A percentile compares a stretch with the other conserved stretches of the same genome.
These are phyloP conservation scores for Drosophila repleta DNA, from an alignment of 1,140 invertebrate genomes.

Conservation along the genomic window DNA sequence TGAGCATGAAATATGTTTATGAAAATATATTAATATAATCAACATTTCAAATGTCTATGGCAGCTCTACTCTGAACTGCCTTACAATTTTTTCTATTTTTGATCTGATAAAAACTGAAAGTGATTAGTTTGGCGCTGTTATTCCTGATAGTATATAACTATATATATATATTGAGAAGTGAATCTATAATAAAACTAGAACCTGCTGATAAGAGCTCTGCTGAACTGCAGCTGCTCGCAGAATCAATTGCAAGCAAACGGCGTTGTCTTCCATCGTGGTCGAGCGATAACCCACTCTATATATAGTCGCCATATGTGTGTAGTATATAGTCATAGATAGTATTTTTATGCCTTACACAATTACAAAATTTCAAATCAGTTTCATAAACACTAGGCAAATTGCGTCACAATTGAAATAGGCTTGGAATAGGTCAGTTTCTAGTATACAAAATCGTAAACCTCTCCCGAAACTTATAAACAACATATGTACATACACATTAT, in stretches of 20 bases:
- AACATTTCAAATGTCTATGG: too few species aligned
- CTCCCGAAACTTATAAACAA: slow-evolving; percentile 28
- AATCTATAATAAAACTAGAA: not conserved
- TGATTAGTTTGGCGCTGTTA: too few species aligned
- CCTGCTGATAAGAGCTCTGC: slow-evolving; percentile 6
- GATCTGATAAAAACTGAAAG: too few species aligned
- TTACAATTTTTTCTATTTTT: too few species aligned
- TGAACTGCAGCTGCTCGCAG: slow-evolving; percentile 2
- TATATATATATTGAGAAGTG: not conserved
- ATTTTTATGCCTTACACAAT: slow-evolving; percentile 16
- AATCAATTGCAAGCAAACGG: not conserved
- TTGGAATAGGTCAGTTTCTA: slow-evolving; percentile 75
- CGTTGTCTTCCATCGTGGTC: not conserved
- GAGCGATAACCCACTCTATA: slow-evolving; percentile 20
- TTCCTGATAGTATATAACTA: too few species aligned
- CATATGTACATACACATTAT: too few species aligned
- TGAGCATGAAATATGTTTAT: too few species aligned
- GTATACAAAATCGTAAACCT: slow-evolving; percentile 1
- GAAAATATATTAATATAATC: too few species aligned
- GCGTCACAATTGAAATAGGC: slow-evolving; percentile 58
- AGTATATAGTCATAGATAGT: not conserved
- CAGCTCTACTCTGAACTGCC: too few species aligned
- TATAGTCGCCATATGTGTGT: slow-evolving; percentile 6
- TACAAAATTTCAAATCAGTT: slow-evolving; percentile 38
- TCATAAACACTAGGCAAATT: slow-evolving; percentile 20